Conservation (phyloP, 2,888 invertebrate genomes). For the Acanthoscelides obtectus region DNA sequence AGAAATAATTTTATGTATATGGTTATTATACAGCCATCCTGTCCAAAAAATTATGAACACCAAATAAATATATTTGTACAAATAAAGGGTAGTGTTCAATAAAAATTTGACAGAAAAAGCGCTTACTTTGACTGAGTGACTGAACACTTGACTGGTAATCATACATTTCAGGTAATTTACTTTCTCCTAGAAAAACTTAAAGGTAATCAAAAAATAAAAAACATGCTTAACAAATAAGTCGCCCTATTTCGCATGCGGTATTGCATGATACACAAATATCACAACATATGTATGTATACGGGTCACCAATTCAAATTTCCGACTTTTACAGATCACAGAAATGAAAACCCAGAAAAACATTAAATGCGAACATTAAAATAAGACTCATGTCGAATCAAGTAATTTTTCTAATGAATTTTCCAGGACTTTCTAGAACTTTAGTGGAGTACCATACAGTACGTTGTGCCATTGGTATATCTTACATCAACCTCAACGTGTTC, state of each 20-base stretch:
- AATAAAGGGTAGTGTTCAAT: slow-evolving; percentile 24
- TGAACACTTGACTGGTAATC: slow-evolving; percentile 42
- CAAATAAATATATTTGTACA: slow-evolving; percentile 43
- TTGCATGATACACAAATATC: background rate
- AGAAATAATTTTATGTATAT: slow-evolving; percentile 41
- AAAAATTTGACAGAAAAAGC: slow-evolving; percentile 17
- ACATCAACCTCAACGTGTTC: background rate
- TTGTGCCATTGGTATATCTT: background rate
- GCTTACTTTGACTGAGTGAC: slow-evolving; percentile 39
- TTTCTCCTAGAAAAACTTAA: slow-evolving; percentile 16
- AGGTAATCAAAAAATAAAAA: slow-evolving; percentile 26
- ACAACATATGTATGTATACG: too few species aligned
- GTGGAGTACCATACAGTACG: background rate
- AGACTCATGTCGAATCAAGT: too few species aligned
- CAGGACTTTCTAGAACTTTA: too few species aligned
- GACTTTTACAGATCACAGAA: too few species aligned
- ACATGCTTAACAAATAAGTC: slow-evolving; percentile 13
- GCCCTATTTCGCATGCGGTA: background rate
- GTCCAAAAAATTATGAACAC: slow-evolving; percentile 21
- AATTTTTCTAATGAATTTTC: too few species aligned
- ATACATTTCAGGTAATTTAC: slow-evolving; percentile 37
- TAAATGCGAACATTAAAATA: too few species aligned
- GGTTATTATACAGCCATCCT: slow-evolving; percentile 43
- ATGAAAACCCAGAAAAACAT: too few species aligned
- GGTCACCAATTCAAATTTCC: too few species aligned